Percentiles rank a stretch among this genome's conserved stretches.
Evolutionary conservation across 2,113 vertebrate species (phyloP).

Genomic region (Fregata magnificens): DNA sequence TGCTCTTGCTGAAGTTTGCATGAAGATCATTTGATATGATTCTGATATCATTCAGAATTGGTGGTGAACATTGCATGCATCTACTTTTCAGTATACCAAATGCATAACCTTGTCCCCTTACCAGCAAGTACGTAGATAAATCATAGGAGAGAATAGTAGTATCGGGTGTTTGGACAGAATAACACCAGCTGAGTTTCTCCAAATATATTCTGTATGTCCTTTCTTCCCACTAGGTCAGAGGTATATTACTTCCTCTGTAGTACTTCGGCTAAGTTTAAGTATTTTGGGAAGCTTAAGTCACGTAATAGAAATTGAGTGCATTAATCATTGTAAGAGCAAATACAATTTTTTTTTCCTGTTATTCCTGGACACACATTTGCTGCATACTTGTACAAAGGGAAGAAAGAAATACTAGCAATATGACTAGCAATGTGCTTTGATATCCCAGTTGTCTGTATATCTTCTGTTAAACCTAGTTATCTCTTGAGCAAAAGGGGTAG

Average conservation of each 20-base stretch:
- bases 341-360: neutral
- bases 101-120: neutral
- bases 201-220: neutral
- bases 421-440: neutral
- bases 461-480: neutral
- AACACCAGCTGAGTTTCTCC: neutral
- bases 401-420: neutral
- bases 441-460: rapidly evolving
- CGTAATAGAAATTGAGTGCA: neutral
- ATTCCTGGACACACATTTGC: neutral
- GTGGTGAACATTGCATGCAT: neutral
- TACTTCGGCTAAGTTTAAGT: neutral
- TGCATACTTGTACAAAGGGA: neutral
- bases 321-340: neutral
- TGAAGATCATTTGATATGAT: neutral
- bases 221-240: neutral
- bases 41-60: neutral
- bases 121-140: neutral
- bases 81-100: neutral
- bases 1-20: neutral
- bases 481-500: neutral
- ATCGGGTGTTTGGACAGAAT: neutral
- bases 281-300: neutral
- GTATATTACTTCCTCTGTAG: neutral
- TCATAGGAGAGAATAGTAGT: neutral